phyloP scores from a whole-genome alignment of 1,140 invertebrate genomes.

The Pemphigus obesinymphae region DNA sequence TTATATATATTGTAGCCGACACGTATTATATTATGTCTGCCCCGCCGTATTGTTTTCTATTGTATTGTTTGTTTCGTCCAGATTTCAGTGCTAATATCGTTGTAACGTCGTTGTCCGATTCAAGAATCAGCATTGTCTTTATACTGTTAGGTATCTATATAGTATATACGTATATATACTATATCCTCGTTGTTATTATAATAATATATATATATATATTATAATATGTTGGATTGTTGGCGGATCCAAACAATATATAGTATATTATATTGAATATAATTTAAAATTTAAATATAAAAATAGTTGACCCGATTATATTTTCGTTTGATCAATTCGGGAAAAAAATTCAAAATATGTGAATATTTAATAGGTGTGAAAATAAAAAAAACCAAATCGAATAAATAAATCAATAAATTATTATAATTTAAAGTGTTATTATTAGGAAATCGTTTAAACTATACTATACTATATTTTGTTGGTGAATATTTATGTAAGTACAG shows the following conservation, averaged over 20 bases:
- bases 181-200: no score
- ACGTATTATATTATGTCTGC: neutral
- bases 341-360: neutral
- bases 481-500: no score
- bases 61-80: neutral
- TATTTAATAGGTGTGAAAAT: neutral
- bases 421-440: neutral
- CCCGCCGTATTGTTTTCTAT: neutral
- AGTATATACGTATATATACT: no score
- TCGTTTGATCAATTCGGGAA: neutral
- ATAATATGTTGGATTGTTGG: neutral
- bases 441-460: neutral
- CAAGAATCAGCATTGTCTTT: neutral
- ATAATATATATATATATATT: no score
- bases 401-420: neutral
- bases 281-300: neutral
- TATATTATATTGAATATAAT: neutral
- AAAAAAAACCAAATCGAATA: no score
- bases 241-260: neutral
- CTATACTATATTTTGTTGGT: neutral
- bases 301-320: neutral
- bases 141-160: no score
- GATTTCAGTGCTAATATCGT: slow-evolving; percentile 9
- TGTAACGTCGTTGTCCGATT: neutral
- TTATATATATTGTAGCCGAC: neutral